Base-by-base conservation (phyloP, 2,888 invertebrate genomes). In the Aplocera efformata region DNA sequence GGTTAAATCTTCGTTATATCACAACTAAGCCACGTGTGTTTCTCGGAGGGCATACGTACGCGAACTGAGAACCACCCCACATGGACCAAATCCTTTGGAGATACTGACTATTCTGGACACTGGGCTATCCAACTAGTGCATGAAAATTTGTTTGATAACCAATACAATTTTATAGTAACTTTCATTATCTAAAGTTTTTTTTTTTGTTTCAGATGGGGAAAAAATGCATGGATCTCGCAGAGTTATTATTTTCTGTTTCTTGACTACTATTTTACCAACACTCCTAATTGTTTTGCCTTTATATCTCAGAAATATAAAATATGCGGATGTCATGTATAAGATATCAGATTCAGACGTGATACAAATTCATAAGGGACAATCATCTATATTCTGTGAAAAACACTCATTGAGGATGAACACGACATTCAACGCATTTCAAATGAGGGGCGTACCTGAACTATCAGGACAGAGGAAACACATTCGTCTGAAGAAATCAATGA, bases 341-440 rank as follows among this genome's bases (percentile, higher is more conserved):
- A 93, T 96, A 56, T 94, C 94, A 6, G 95, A 96, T 73, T 95
- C 95, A 1, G 96, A 96, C 79, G 93, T 96, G 9, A 89, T 96
- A 33, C 94, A 95, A 72, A 94, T 96, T 48, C 91, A 92, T 44
- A 93, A 94, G 76, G 95, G 95, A 23, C 92, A 95, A 48, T 96
- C 96, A 6, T 92, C 94, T 26, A 82, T 96, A 60, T 96, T 96
- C 84, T 96, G 96, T 73, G 86, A 94, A 80, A 91, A 91, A 60
- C 95, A 96, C 73, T 92, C 92, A 25, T 76, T 96, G 33, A 90
- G 88, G 67, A 96, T 95, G 95, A 94, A 93, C 67, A 90, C 91
- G 11, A 76, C 82, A 30, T 91, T 91, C 45, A 92, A 92, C 83
- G 94, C 94, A 40, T 94, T 93, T 73, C 93, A 94, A 88, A 89